Evolutionary conservation across 2,797 vertebrate genomes (phyloP).

Genomic region (Artibeus jamaicensis): DNA sequence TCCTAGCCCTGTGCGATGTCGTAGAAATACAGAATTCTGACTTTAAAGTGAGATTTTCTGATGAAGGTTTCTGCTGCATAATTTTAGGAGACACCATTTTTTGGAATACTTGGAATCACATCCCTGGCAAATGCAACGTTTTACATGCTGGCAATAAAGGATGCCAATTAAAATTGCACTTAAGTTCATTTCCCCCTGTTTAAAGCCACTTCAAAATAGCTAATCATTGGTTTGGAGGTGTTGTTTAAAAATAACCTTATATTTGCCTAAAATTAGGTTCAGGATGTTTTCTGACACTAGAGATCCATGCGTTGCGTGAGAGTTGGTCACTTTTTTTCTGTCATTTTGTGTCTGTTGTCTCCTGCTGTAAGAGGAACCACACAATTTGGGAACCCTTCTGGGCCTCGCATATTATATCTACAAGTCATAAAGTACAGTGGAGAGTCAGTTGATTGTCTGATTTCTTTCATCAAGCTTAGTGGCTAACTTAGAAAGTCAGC

Average conservation of each 20-base stretch:
- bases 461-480: conserved; percentile 9
- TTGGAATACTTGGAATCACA: not conserved
- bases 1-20: not conserved
- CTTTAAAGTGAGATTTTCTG: not conserved
- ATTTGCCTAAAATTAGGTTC: not conserved
- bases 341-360: not conserved
- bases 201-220: not conserved
- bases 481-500: not conserved
- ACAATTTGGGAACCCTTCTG: not conserved
- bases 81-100: not conserved
- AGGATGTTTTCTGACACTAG: not conserved
- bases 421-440: not conserved
- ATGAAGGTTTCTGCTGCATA: not conserved
- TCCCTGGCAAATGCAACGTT: not conserved
- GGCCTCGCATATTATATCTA: not conserved
- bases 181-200: not conserved
- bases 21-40: not conserved
- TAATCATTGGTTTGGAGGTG: not conserved
- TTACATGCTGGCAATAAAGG: not conserved
- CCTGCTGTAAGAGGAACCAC: not conserved
- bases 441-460: not conserved
- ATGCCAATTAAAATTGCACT: conserved; percentile 27
- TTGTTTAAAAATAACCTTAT: conserved; percentile 9
- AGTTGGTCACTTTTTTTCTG: not conserved
- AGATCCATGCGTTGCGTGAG: not conserved